Evolutionary conservation across 2,113 vertebrate species (phyloP), one percentile per base, ranked within the genome.

Genomic region (Eulacestoma nigropectus): DNA sequence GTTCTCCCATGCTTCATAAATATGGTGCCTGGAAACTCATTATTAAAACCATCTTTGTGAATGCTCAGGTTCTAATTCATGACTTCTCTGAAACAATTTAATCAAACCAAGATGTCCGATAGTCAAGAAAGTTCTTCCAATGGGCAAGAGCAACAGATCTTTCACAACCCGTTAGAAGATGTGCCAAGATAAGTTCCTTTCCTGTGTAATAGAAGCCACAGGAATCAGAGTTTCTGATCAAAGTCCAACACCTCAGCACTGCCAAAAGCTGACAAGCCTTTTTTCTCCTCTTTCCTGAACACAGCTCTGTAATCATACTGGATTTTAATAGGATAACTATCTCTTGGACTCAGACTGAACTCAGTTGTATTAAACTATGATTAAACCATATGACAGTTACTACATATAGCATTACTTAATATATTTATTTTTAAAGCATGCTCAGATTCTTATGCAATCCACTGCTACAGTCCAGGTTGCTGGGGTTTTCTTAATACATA

Each of bases 61-160:
- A 96, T 81, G 56, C 57, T 77, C 57, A 81, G 77, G 44, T 67
- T 87, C 68, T 79, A 94, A 90, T 96, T 95, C 74, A 94, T 53
- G 75, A 95, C 94, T 96, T 92, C 96, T 94, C 93, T 90, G 96
- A 93, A 93, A 97, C 5, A 16, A 57, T 89, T 95, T 96, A 96
- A 97, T 91, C 89, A 96, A 96, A 80, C 79, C 91, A 97, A 83
- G 53, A 91, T 87, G 92, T 93, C 64, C 27, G 42, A 96, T 64
- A 93, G 85, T 92, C 89, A 84, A 83, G 94, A 94, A 87, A 94
- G 96, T 95, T 93, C 96, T 97, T 96, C 91, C 97, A 97, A 70
- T 84, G 87, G 93, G 91, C 93, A 95, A 55, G 57, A 91, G 90
- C 52, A 93, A 93, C 87, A 89, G 65, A 80, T 95, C 91, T 92